These are phyloP conservation scores for Eretmocerus hayati DNA, from an alignment of 2,888 invertebrate species.

Conservation along the genomic window DNA sequence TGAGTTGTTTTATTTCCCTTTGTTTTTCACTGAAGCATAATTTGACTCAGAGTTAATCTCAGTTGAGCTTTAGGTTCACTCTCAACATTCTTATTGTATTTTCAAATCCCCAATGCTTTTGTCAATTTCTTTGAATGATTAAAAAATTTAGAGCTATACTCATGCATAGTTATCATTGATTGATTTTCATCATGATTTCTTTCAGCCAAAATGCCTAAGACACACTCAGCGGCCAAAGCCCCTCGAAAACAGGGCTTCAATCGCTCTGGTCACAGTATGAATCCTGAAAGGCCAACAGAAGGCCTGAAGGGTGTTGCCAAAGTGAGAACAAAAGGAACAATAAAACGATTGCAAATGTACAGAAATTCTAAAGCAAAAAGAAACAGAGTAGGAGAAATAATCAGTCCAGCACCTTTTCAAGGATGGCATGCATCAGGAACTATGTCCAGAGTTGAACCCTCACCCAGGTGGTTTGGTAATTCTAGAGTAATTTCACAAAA, in stretches of 20 bases:
- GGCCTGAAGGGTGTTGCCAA: slow-evolving; percentile 79
- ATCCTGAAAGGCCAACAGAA: slow-evolving; percentile 76
- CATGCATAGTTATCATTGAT: too few species aligned
- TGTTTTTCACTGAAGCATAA: too few species aligned
- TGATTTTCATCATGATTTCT: too few species aligned
- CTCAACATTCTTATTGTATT: too few species aligned
- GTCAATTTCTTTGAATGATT: too few species aligned
- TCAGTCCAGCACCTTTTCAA: slow-evolving; percentile 94
- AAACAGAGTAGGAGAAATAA: slow-evolving; percentile 81
- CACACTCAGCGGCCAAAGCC: slow-evolving; percentile 62
- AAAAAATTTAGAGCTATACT: too few species aligned
- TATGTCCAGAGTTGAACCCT: slow-evolving; percentile 91
- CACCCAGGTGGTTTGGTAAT: slow-evolving; percentile 98
- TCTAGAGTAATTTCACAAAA: slow-evolving; percentile 93
- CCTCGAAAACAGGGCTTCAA: slow-evolving; percentile 81
- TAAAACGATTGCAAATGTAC: slow-evolving; percentile 97
- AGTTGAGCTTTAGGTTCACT: too few species aligned
- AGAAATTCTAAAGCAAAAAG: slow-evolving; percentile 93
- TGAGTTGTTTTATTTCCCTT: too few species aligned
- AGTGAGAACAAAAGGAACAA: slow-evolving; percentile 83
- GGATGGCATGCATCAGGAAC: slow-evolving; percentile 81
- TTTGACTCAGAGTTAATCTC: too few species aligned
- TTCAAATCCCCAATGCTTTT: too few species aligned
- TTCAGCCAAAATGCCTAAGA: slow-evolving; percentile 63
- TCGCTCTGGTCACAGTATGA: slow-evolving; percentile 87